phyloP scores from a whole-genome alignment of 2,113 vertebrate genomes.

The Trinectes maculatus region DNA sequence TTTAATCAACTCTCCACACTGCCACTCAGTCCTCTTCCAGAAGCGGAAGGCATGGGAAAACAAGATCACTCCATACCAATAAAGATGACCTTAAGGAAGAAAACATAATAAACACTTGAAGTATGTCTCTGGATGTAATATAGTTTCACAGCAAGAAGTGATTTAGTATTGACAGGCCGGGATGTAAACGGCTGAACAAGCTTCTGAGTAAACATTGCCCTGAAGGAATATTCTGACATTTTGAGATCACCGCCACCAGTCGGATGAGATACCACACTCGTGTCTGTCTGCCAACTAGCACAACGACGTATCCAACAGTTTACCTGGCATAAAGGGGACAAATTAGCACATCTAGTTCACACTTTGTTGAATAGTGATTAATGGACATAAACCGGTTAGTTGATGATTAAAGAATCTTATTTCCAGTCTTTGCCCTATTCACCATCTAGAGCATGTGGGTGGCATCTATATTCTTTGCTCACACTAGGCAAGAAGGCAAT shows the following conservation, averaged over 20 bases:
- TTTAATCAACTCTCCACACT: conserved; percentile 53
- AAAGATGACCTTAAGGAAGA: conserved; percentile 18
- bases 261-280: not conserved
- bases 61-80: conserved; percentile 28
- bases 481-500: not conserved
- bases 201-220: not conserved
- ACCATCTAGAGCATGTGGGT: too few relatives aligned
- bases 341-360: too few relatives aligned
- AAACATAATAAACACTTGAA: conserved; percentile 31
- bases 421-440: not conserved
- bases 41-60: conserved; percentile 14
- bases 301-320: not conserved
- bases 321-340: not conserved
- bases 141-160: conserved; percentile 5
- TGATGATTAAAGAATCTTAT: too few relatives aligned
- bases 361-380: too few relatives aligned
- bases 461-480: too few relatives aligned
- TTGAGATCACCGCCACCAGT: not conserved
- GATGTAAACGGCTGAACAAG: not conserved
- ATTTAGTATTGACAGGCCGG: conserved; percentile 8
- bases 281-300: not conserved
- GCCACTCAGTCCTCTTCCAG: not conserved
- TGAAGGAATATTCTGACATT: not conserved
- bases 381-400: too few relatives aligned
- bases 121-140: conserved; percentile 5